Conservation (phyloP, 2,888 invertebrate genomes). For the Lamellibrachia columna region DNA sequence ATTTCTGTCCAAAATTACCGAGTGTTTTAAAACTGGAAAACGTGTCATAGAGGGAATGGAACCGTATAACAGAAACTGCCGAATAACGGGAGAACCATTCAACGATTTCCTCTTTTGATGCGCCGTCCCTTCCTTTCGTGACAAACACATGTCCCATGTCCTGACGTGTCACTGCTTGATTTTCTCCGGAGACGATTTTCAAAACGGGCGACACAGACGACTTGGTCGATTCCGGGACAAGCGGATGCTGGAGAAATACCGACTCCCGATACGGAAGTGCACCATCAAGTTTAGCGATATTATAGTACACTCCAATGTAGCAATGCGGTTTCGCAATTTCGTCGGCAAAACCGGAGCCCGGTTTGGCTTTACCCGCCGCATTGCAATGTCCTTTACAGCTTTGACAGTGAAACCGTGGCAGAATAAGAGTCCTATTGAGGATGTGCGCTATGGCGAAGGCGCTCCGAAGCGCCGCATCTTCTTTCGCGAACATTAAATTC, state of each 20-base stretch:
- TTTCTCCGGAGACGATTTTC: background rate
- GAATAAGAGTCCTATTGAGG: constrained; percentile 26
- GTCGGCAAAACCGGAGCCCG: background rate
- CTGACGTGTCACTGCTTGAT: background rate
- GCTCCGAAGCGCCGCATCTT: constrained; percentile 22
- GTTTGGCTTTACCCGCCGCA: background rate
- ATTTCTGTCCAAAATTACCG: background rate
- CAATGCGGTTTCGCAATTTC: background rate
- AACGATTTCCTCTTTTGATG: background rate
- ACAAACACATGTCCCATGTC: background rate
- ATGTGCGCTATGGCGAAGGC: constrained; percentile 29
- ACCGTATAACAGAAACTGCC: background rate
- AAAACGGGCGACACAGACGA: constrained; percentile 3
- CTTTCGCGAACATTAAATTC: background rate
- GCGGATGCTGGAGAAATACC: constrained; percentile 8
- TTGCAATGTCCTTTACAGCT: background rate
- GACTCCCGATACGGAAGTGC: background rate
- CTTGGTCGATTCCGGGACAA: constrained; percentile 17
- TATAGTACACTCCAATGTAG: background rate
- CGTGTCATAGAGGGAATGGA: background rate
- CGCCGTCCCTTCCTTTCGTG: background rate
- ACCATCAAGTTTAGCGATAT: background rate
- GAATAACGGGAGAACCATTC: background rate
- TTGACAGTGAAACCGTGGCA: constrained; percentile 27
- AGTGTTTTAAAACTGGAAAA: background rate